Evolutionary conservation across 2,113 vertebrate species (phyloP).

Genomic region (Brevimyrus niger): DNA sequence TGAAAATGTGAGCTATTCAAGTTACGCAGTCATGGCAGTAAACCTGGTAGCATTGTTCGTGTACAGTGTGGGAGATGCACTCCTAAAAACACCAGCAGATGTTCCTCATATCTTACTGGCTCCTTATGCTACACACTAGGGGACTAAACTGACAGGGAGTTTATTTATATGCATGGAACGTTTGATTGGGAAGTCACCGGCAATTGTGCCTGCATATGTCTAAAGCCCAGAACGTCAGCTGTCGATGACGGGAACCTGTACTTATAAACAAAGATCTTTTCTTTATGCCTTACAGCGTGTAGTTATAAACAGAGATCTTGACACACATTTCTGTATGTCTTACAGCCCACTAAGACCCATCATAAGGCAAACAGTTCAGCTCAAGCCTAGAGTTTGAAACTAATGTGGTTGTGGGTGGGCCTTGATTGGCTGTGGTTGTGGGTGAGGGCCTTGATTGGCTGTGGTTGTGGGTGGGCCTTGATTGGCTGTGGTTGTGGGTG

Average conservation of each 20-base stretch:
- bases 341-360: background rate
- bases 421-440: too few relatives aligned
- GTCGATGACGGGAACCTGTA: background rate
- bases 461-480: too few relatives aligned
- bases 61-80: background rate
- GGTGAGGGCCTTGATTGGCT: too few relatives aligned
- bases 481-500: too few relatives aligned
- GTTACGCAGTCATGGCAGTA: background rate
- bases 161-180: background rate
- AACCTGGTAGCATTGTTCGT: background rate
- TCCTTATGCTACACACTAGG: background rate
- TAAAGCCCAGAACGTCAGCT: background rate
- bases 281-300: background rate
- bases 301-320: too few relatives aligned
- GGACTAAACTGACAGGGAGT: background rate
- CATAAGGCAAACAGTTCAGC: background rate
- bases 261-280: background rate
- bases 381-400: background rate
- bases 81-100: background rate
- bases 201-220: background rate
- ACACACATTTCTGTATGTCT: background rate
- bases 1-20: background rate
- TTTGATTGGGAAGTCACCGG: background rate
- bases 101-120: background rate
- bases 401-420: background rate